Percentiles rank a stretch among this genome's conserved stretches.
Evolutionary conservation across 2,888 invertebrate species (phyloP).

Genomic region (Protophormia terraenovae): DNA sequence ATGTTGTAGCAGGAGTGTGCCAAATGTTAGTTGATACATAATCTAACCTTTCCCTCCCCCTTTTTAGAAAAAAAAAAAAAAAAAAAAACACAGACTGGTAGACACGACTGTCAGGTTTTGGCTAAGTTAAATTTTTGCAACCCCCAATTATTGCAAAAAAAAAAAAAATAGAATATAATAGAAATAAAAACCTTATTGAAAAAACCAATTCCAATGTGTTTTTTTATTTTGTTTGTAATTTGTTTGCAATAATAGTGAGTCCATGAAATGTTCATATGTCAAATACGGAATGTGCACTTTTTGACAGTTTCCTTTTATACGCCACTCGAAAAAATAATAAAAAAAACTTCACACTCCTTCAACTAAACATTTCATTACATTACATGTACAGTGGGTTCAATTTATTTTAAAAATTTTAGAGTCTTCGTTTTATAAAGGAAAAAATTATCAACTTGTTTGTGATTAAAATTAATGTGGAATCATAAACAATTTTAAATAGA

Average conservation of each 20-base stretch:
- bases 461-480: no score
- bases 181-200: constrained; percentile 10
- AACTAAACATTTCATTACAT: constrained; percentile 5
- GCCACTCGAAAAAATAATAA: constrained; percentile 5
- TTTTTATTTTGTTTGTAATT: neutral
- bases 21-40: constrained; percentile 45
- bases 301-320: constrained; percentile 75
- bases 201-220: constrained; percentile 23
- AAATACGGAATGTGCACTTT: constrained; percentile 78
- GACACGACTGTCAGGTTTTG: constrained; percentile 16
- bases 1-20: constrained; percentile 68
- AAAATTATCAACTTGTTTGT: no score
- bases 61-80: neutral
- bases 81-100: constrained; percentile 13
- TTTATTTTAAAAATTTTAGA: no score
- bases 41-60: neutral
- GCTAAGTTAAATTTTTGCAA: constrained; percentile 41
- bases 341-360: neutral
- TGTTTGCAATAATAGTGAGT: constrained; percentile 51
- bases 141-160: constrained; percentile 56
- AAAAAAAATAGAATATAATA: neutral
- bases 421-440: no score
- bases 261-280: constrained; percentile 73
- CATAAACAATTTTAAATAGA: no score
- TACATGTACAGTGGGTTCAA: constrained; percentile 21